phyloP scores from a whole-genome alignment of 2,113 vertebrate species.

The Fregata magnificens region DNA sequence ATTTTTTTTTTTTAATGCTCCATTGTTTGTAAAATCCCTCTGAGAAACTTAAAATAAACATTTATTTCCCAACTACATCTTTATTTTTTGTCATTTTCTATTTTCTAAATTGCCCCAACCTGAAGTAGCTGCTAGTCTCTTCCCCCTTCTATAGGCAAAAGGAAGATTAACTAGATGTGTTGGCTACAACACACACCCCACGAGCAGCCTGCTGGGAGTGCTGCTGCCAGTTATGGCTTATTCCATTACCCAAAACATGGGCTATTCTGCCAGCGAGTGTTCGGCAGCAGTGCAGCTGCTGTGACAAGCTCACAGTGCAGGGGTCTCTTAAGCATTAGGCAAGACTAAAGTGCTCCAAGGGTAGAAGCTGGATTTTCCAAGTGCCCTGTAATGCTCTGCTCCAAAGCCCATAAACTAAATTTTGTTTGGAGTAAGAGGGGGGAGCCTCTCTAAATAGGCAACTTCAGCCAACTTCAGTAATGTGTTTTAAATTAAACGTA shows the following conservation, averaged over 20 bases:
- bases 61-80: constrained; percentile 53
- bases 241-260: accelerated
- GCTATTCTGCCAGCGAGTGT: background rate
- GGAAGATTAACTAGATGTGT: background rate
- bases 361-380: background rate
- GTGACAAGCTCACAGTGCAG: background rate
- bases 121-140: background rate
- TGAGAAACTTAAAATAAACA: constrained; percentile 63
- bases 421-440: background rate
- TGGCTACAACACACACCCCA: background rate
- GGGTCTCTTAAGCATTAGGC: background rate
- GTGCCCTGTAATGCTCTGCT: background rate
- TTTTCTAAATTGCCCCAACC: background rate
- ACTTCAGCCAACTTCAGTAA: background rate
- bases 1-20: constrained; percentile 48
- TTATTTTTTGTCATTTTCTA: background rate
- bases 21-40: constrained; percentile 69
- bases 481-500: background rate
- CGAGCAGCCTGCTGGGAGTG: background rate
- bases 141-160: accelerated
- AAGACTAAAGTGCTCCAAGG: background rate
- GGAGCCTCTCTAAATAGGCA: background rate
- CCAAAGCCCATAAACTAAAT: background rate
- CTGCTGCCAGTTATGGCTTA: accelerated
- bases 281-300: too few relatives aligned